Evolutionary conservation across 2,888 invertebrate species (phyloP), one percentile per base, ranked within the genome.

Genomic region (Trisateles emortualis): DNA sequence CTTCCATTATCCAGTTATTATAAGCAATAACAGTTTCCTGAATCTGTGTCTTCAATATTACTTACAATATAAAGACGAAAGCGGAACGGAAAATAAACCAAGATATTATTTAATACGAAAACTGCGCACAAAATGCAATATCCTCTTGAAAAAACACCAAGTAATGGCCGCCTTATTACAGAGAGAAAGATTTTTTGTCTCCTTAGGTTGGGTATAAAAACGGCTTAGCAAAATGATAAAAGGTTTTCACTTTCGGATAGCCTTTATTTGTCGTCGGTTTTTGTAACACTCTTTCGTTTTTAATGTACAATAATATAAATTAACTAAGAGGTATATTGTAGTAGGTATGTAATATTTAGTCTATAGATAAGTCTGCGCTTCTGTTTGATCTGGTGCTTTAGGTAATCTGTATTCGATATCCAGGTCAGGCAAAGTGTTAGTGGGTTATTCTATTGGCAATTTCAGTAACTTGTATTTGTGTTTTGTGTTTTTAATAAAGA

Each of bases 21-120:
- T 50, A 66, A 50, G 59, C 50, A 62, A 66, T 70, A 70, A 68
- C 67, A 70, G 42, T 70, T 68, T 50, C 22, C 41, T 6, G 46
- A 67, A 70, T 67, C 51, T 58, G 57, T 36, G 43, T 35, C 52
- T 61, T 49, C 26, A 19, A 30, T 42, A 53, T 55, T 39, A 43
- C 9, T 33, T 38, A 26, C 36, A 13, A 47, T 36, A 4, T n/a
- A 59, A 59, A 46, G 4, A 24, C n/a, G 17, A 24, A 52, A 46
- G 13, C 29, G 46, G 11, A 16, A 52, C 36, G 46, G 45, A 52
- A 40, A 40, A 29, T 1, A 24, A 13, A 32, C n/a, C 11, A 29
- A 24, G 29, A 24, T 39, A 43, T 36, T 39, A 43, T 36, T 50
- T 39, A 2, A 3, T 10, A 38, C 22, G 3, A 46, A 48, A 17